A percentile compares a stretch with the other conserved stretches of the same genome.
phyloP scores from a whole-genome alignment of 2,888 invertebrate species.

The Syrphus vitripennis region DNA sequence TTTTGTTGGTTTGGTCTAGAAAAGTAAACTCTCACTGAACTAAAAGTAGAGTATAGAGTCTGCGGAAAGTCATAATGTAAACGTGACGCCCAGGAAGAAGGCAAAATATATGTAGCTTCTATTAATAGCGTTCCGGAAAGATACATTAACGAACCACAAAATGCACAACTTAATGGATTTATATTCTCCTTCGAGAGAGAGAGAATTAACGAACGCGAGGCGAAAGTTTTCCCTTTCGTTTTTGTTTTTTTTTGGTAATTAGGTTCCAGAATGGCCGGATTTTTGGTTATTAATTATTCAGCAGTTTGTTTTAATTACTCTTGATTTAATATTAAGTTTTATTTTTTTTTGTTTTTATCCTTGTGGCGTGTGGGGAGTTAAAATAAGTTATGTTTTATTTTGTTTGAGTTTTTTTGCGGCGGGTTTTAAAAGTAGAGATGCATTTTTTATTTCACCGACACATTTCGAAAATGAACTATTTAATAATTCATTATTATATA shows the following conservation, averaged over 20 bases:
- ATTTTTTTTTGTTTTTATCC: too few species aligned
- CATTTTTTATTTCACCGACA: too few species aligned
- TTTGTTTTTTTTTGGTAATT: slow-evolving; percentile 23
- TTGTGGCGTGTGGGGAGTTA: neutral
- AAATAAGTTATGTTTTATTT: neutral
- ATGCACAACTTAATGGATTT: slow-evolving; percentile 51
- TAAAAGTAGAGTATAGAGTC: neutral
- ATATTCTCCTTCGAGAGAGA: slow-evolving; percentile 17
- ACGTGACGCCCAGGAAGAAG: slow-evolving; percentile 26
- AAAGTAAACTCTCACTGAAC: neutral
- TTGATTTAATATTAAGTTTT: slow-evolving; percentile 6
- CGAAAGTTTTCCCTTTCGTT: slow-evolving; percentile 16
- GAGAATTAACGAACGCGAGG: slow-evolving; percentile 29
- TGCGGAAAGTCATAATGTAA: slow-evolving; percentile 8
- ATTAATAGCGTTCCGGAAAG: slow-evolving; percentile 22
- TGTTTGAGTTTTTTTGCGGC: too few species aligned
- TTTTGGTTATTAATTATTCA: slow-evolving; percentile 52
- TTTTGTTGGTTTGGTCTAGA: neutral
- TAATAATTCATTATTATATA: too few species aligned
- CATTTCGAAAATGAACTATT: too few species aligned
- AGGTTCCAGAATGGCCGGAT: slow-evolving; percentile 25
- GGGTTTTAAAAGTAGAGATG: too few species aligned
- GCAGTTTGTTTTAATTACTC: slow-evolving; percentile 32
- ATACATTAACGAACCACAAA: slow-evolving; percentile 41
- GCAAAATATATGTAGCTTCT: neutral